Conservation (phyloP, 2,888 invertebrate genomes). For the Lochmaea capreae region DNA sequence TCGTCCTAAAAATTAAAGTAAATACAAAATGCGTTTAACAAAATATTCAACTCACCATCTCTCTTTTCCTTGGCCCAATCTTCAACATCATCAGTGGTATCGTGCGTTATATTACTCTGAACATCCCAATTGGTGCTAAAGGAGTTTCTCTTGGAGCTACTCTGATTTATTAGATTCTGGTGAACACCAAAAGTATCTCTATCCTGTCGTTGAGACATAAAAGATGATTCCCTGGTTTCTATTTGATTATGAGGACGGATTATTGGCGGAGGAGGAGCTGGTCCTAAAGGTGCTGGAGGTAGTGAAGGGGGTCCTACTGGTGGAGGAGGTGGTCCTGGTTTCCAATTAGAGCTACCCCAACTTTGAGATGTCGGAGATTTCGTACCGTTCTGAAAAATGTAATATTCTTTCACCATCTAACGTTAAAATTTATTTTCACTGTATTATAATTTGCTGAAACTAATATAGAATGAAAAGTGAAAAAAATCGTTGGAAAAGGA, state of each 20-base stretch:
- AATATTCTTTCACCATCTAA: background rate
- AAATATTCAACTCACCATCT: constrained; percentile 41
- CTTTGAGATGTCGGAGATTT: constrained; percentile 63
- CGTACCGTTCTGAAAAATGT: constrained; percentile 58
- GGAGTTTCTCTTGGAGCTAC: constrained; percentile 63
- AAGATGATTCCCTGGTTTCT: constrained; percentile 68
- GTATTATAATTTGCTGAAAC: background rate
- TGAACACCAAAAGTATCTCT: constrained; percentile 80
- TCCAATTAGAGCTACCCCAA: constrained; percentile 64
- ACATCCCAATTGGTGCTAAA: constrained; percentile 66
- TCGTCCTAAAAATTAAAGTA: constrained; percentile 40
- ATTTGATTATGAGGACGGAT: constrained; percentile 73
- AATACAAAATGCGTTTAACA: background rate
- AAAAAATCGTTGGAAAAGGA: no score
- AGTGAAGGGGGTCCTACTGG: constrained; percentile 69
- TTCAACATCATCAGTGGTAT: constrained; percentile 64
- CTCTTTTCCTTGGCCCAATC: constrained; percentile 66
- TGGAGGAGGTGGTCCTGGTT: constrained; percentile 73
- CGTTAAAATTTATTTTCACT: no score
- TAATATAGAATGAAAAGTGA: no score
- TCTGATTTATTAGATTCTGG: constrained; percentile 68
- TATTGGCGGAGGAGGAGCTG: constrained; percentile 71
- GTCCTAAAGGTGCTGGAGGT: constrained; percentile 73
- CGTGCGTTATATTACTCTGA: constrained; percentile 61
- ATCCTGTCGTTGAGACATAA: constrained; percentile 77